Percentiles rank a stretch among this genome's conserved stretches.
These are phyloP conservation scores for Synanthedon andrenaeformis DNA, from an alignment of 2,888 invertebrate species.

Conservation along the genomic window DNA sequence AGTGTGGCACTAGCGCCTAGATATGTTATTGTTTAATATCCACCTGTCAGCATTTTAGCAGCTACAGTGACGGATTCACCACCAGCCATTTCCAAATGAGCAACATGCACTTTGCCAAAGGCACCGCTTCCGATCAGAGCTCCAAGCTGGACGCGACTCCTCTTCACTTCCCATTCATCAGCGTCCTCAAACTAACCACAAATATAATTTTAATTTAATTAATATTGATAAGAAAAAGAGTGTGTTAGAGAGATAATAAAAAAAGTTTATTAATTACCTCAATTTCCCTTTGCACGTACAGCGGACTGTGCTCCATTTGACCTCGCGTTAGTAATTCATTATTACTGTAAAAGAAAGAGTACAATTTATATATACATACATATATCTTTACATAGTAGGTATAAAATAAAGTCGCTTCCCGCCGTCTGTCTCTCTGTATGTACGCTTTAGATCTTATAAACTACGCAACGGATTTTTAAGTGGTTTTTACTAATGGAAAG, in stretches of 20 bases:
- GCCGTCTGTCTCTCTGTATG: no score
- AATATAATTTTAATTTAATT: background rate
- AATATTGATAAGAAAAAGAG: no score
- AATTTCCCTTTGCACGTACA: constrained; percentile 68
- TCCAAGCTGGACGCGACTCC: constrained; percentile 59
- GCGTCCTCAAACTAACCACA: constrained; percentile 25
- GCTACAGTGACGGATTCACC: constrained; percentile 72
- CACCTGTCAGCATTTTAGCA: constrained; percentile 80
- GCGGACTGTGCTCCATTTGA: constrained; percentile 66
- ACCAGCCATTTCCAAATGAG: constrained; percentile 67
- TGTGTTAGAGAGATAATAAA: no score
- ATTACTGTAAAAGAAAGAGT: constrained; percentile 31
- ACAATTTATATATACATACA: no score
- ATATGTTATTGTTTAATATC: background rate
- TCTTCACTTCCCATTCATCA: constrained; percentile 62
- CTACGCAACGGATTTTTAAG: no score
- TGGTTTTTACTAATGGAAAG: no score
- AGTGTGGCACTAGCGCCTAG: no score
- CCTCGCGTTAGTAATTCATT: constrained; percentile 28
- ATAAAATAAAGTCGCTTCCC: no score
- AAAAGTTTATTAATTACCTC: constrained; percentile 38
- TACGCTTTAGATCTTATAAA: no score
- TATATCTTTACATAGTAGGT: no score
- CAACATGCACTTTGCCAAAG: constrained; percentile 80
- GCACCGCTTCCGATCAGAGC: constrained; percentile 78